A percentile compares a stretch with the other conserved stretches of the same genome.
These are phyloP conservation scores for Lordiphosa mommai DNA, from an alignment of 1,140 invertebrate genomes.

Conservation along the genomic window DNA sequence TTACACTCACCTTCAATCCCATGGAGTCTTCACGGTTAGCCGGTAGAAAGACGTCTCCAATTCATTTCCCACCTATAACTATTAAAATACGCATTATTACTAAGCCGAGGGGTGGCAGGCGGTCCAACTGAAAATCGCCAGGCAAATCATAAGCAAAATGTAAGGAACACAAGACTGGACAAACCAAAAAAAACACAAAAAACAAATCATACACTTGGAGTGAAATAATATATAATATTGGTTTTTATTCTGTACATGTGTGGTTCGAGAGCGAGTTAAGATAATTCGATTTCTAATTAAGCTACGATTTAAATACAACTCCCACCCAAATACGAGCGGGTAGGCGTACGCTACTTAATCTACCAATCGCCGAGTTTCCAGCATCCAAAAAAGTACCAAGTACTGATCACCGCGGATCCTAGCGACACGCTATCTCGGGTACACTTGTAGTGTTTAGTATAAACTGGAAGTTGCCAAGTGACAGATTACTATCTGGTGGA, in stretches of 20 bases:
- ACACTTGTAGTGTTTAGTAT: slow-evolving; percentile 22
- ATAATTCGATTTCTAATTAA: slow-evolving; percentile 23
- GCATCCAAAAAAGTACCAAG: slow-evolving; percentile 3
- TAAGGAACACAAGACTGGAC: background rate
- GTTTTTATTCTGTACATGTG: slow-evolving; percentile 56
- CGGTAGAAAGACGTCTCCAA: slow-evolving; percentile 20
- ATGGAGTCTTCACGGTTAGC: slow-evolving; percentile 1
- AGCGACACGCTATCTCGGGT: background rate
- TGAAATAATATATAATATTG: slow-evolving; percentile 41
- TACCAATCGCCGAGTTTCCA: background rate
- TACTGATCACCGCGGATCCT: background rate
- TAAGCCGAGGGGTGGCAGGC: background rate
- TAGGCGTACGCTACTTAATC: slow-evolving; percentile 5
- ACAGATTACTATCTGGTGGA: no score
- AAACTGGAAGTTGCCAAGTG: slow-evolving; percentile 10
- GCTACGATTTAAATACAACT: slow-evolving; percentile 2
- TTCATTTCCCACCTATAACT: slow-evolving; percentile 72
- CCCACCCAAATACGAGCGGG: background rate
- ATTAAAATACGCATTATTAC: slow-evolving; percentile 41
- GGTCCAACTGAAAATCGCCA: slow-evolving; percentile 15
- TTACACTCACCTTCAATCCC: slow-evolving; percentile 21
- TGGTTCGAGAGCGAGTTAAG: slow-evolving; percentile 16
- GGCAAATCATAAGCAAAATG: slow-evolving; percentile 1
- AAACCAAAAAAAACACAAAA: slow-evolving; percentile 6
- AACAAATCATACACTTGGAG: slow-evolving; percentile 23